Conservation (phyloP, 2,888 invertebrate species). For the Epiblema foenella region DNA sequence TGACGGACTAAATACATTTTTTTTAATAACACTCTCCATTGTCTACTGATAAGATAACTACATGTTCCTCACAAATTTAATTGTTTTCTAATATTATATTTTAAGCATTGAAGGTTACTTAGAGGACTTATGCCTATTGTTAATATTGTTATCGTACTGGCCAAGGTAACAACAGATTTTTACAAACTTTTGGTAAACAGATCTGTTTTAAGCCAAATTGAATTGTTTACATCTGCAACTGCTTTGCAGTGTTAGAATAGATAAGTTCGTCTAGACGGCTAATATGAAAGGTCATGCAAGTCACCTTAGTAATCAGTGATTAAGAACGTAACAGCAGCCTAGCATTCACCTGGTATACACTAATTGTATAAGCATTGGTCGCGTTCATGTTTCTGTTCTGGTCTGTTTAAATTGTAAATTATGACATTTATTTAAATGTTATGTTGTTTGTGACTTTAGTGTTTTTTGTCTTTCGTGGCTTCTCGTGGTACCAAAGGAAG, state of each 20-base stretch:
- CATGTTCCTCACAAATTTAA: background rate
- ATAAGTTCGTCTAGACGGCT: conserved; percentile 9
- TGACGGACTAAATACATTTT: too few relatives aligned
- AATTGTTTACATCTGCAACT: background rate
- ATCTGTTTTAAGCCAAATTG: background rate
- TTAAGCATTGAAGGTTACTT: too few relatives aligned
- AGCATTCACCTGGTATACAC: background rate
- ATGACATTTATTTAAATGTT: too few relatives aligned
- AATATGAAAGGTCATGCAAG: conserved; percentile 9
- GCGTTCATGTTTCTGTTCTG: too few relatives aligned
- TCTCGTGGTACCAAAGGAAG: too few relatives aligned
- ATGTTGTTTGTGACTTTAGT: too few relatives aligned
- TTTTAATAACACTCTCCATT: too few relatives aligned
- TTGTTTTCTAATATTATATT: background rate
- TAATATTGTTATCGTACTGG: background rate
- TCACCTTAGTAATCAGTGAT: conserved; percentile 17
- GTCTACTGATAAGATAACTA: background rate
- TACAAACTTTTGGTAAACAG: background rate
- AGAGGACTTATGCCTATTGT: too few relatives aligned
- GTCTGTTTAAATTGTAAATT: too few relatives aligned
- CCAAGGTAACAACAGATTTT: background rate
- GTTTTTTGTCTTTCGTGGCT: too few relatives aligned
- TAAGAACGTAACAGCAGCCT: background rate
- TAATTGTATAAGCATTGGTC: too few relatives aligned
- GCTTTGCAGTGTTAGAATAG: conserved; percentile 4